Evolutionary conservation across 2,888 invertebrate species (phyloP).

Genomic region (Linnaemya tessellans): DNA sequence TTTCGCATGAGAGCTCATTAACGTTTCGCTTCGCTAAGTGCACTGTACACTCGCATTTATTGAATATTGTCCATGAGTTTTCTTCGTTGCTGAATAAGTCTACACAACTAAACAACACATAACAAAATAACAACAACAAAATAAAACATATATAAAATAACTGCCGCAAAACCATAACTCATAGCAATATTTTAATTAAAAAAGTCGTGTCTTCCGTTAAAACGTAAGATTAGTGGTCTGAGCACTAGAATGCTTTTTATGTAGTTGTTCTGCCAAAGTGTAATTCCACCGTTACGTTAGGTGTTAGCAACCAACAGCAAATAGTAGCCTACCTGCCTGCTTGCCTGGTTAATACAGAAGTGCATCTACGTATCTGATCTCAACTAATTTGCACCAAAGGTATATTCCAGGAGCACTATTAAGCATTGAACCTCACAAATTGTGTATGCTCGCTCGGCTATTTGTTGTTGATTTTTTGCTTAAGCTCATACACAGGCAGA

Average conservation of each 20-base stretch:
- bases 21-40: slow-evolving; percentile 81
- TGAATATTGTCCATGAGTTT: slow-evolving; percentile 66
- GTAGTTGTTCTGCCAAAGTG: slow-evolving; percentile 27
- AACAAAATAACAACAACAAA: slow-evolving; percentile 25
- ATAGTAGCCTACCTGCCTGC: background rate
- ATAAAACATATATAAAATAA: slow-evolving; percentile 30
- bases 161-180: slow-evolving; percentile 42
- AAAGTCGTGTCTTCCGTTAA: slow-evolving; percentile 43
- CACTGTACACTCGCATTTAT: slow-evolving; percentile 74
- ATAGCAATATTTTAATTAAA: slow-evolving; percentile 43
- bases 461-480: slow-evolving; percentile 48
- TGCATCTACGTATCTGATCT: slow-evolving; percentile 49
- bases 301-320: slow-evolving; percentile 19
- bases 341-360: slow-evolving; percentile 35
- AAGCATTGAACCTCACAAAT: slow-evolving; percentile 32
- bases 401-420: slow-evolving; percentile 47
- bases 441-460: slow-evolving; percentile 23
- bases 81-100: slow-evolving; percentile 34
- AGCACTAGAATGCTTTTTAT: slow-evolving; percentile 14
- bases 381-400: slow-evolving; percentile 24
- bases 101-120: background rate
- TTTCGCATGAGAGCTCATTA: slow-evolving; percentile 82
- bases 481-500: slow-evolving; percentile 45
- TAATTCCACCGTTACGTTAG: slow-evolving; percentile 18
- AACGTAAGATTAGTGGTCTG: slow-evolving; percentile 31